Base-by-base conservation (phyloP, 2,113 vertebrate species). In the Boulengeromyrus knoepffleri region DNA sequence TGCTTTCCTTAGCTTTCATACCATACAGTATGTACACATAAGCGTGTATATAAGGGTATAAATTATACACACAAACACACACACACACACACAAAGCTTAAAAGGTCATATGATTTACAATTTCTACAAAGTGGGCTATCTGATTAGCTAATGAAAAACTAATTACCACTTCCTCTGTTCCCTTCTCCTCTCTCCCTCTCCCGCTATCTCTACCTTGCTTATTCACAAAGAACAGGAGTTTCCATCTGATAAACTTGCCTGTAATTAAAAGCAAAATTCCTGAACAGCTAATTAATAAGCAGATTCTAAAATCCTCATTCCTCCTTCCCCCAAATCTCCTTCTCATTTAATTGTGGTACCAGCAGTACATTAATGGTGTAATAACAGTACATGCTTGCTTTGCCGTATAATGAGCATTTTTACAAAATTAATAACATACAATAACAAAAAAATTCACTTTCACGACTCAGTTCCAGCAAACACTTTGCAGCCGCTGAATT, bases 241-340 rank as follows among this genome's bases (percentile, higher is more conserved):
- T 6, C 49, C 85, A 87, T 87, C 85, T 87, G 85, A 87, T 87
- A 87, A 87, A 56, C 85, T 36, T 87, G 47, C n/a, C 85, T 52
- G 27, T 87, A 87, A 87, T 87, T 87, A 87, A 87, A 87, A 87
- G 85, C 15, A 36, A 87, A 87, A 87, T 52, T 52, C 85, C 49
- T 27, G 27, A 53, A 53, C 47, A 36, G 85, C 49, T 56, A 87
- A 87, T 87, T 87, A 87, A 87, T 86, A 86, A 86, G 24, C 47
- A 66, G 85, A 86, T 27, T 86, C 46, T 6, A 31, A 87, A 87
- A 87, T 87, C 53, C 50, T 87, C 49, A 87, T 21, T 87, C 24
- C 50, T 21, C 85, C 39, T 56, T 87, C 47, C n/a, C 85, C n/a
- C 49, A 87, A 87, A 31, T 47, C 17, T 5, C 3, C 85, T 31